phyloP scores from a whole-genome alignment of 1,140 invertebrate genomes.

The Leptinotarsa defecta region DNA sequence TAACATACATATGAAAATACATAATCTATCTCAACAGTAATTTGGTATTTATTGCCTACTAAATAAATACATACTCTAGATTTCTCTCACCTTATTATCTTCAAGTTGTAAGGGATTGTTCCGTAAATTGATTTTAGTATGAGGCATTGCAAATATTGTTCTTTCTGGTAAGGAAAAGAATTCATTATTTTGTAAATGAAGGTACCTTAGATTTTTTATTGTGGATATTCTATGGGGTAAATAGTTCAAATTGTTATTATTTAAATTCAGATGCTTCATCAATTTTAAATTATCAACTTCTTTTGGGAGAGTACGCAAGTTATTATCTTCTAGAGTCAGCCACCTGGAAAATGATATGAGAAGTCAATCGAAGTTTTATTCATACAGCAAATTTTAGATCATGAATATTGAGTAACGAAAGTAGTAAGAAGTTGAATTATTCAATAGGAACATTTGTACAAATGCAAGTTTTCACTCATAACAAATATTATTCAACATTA shows the following conservation, averaged over 20 bases:
- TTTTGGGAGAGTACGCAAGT: slow-evolving; percentile 59
- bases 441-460: no score
- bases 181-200: slow-evolving; percentile 63
- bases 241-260: slow-evolving; percentile 59
- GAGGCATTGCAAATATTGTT: slow-evolving; percentile 52
- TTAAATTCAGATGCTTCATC: slow-evolving; percentile 64
- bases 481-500: no score
- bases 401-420: no score
- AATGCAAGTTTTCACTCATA: no score
- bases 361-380: background rate
- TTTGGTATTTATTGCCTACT: background rate
- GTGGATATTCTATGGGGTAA: slow-evolving; percentile 59
- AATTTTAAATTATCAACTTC: slow-evolving; percentile 58
- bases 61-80: background rate
- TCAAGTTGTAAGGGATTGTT: slow-evolving; percentile 33
- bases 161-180: slow-evolving; percentile 48
- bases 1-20: no score
- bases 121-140: slow-evolving; percentile 41
- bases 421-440: no score
- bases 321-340: slow-evolving; percentile 65
- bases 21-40: no score
- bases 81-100: slow-evolving; percentile 31
- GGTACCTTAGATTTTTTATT: slow-evolving; percentile 59
- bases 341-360: slow-evolving; percentile 57
- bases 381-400: no score